phyloP scores from a whole-genome alignment of 2,113 vertebrate genomes.

The Rhizomys pruinosus region DNA sequence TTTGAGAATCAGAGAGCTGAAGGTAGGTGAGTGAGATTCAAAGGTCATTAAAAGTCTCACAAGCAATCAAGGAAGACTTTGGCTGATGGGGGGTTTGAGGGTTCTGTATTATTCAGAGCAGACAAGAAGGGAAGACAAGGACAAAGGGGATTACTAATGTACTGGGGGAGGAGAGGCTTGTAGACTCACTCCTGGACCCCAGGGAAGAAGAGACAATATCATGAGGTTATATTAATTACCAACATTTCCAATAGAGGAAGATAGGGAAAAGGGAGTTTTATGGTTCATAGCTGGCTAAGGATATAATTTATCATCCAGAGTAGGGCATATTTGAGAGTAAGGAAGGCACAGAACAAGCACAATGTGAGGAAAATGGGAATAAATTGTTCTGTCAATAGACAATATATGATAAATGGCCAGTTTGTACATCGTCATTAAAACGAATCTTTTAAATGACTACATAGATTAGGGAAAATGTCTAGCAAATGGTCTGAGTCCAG shows the following conservation, averaged over 20 bases:
- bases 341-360: not conserved
- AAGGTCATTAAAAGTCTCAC: not conserved
- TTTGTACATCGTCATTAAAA: slow-evolving; percentile 11
- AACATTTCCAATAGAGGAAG: not conserved
- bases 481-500: not conserved
- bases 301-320: slow-evolving; percentile 30
- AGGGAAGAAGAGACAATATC: not conserved
- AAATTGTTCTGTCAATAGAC: not conserved
- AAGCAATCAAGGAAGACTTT: not conserved
- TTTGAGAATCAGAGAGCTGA: not conserved
- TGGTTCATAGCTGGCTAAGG: not conserved
- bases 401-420: not conserved
- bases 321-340: not conserved
- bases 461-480: not conserved
- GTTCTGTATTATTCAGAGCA: not conserved
- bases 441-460: not conserved
- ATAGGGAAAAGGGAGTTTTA: not conserved
- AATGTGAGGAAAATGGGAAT: not conserved
- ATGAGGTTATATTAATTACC: not conserved
- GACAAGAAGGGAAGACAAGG: no score
- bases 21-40: not conserved
- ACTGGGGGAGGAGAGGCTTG: not conserved
- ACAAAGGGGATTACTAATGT: no score
- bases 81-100: not conserved
- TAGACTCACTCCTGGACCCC: not conserved